These are phyloP conservation scores for Apotomis betuletana DNA, from an alignment of 2,888 invertebrate genomes.

Conservation along the genomic window DNA sequence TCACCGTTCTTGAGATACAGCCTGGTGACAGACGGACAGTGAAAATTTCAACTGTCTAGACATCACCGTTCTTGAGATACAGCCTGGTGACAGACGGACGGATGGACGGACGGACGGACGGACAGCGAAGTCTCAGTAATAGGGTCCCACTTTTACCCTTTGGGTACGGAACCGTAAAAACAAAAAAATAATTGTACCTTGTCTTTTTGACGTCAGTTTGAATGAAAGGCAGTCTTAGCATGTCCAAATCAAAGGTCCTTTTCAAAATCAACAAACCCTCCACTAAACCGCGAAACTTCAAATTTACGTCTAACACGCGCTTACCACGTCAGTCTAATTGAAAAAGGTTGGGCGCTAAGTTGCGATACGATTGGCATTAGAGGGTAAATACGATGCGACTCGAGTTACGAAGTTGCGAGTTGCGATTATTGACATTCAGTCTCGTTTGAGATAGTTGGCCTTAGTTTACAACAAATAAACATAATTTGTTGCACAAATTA, in stretches of 20 bases:
- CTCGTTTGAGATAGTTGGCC: slow-evolving; percentile 4
- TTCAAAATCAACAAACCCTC: neutral
- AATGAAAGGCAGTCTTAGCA: too few relatives aligned
- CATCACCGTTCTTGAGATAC: too few relatives aligned
- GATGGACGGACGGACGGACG: too few relatives aligned
- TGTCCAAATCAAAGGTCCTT: neutral
- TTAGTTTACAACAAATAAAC: neutral
- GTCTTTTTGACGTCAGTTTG: too few relatives aligned
- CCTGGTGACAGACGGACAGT: too few relatives aligned
- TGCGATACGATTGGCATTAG: slow-evolving; percentile 11
- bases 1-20: too few relatives aligned
- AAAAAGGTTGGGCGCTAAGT: slow-evolving; percentile 25
- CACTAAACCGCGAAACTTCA: slow-evolving; percentile 12
- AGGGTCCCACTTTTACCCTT: too few relatives aligned
- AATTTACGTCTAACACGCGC: slow-evolving; percentile 13
- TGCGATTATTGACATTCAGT: slow-evolving; percentile 16
- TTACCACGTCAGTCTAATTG: slow-evolving; percentile 25
- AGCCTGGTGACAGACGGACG: too few relatives aligned
- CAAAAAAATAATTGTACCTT: too few relatives aligned
- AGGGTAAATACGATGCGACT: slow-evolving; percentile 26
- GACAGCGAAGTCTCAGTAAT: too few relatives aligned
- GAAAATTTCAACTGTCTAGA: too few relatives aligned
- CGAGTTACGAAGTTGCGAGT: slow-evolving; percentile 5
- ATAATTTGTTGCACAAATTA: neutral
- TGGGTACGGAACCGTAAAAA: too few relatives aligned